Evolutionary conservation across 1,140 invertebrate genomes (phyloP), one percentile per base, ranked within the genome.

Genomic region (Archegozetes longisetosus): DNA sequence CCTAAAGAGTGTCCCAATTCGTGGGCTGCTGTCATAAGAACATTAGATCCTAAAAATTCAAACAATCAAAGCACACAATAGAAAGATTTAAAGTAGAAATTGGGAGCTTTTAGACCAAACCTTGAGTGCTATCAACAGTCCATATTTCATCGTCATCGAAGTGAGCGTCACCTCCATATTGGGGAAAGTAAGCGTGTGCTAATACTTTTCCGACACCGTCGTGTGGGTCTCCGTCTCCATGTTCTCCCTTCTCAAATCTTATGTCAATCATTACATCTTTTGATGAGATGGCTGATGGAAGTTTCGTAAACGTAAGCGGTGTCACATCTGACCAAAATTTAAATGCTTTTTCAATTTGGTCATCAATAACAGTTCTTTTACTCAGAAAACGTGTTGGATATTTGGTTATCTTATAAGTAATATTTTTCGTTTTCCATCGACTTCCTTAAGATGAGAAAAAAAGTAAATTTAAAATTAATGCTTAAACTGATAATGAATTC

Each of bases 361-460:
- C 20, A 20, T 55, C 53, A 12, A 55, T 27, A 4, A 25, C 14
- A 4, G 3, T n/a, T n/a, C 20, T 24, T 24, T n/a, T 40, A 6
- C 17, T 40, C 6, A 6, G n/a, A 12, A 55, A 26, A 6, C 25
- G 3, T 24, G 53, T 6, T 20, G 53, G 53, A 55, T 55, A 55
- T 27, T 55, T 23, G n/a, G 53, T 25, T n/a, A 55, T 55, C 26
- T 88, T 91, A 86, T 88, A 93, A 47, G 88, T 91, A 63, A 95
- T 75, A 75, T 87, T 83, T 50, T 80, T 83, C 70, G 85, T 80
- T 62, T 80, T 77, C 90, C 90, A 95, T 66, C 83, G 84, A 65
- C 84, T 80, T 24, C 87, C 87, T 64, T 6, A 17, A 40, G 17
- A 40, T 9, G 17, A 40, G 17, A 40, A 9, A 40, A 40, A 40